Evolutionary conservation across 1,140 invertebrate genomes (phyloP), one percentile per base, ranked within the genome.

Genomic region (Babylonia areolata): DNA sequence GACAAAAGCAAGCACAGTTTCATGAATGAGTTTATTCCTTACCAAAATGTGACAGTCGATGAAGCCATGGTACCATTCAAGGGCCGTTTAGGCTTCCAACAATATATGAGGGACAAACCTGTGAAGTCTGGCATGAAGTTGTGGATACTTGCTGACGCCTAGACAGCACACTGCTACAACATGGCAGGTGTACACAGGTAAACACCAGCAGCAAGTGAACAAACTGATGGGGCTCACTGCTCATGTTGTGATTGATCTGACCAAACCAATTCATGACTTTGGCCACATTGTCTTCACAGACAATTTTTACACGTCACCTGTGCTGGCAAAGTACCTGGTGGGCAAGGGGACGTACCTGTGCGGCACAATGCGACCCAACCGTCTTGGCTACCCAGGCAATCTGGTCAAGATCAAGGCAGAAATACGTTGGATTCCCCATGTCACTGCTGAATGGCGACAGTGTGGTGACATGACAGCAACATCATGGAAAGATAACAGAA

Each of bases 241-340:
- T 81, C 88, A 90, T 79, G 91, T 93, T 75, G 93, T 94, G 5
- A 85, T 92, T 40, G 87, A 86, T 42, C 79, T 94, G 23, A 84
- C 93, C 33, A 28, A 90, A 77, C 89, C 86, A 5, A 90, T 93
- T 83, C 82, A 93, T 93, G 83, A 92, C 87, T 89, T 89, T 86
- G 92, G 92, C 12, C 93, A 94, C 42, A 92, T 91, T 33, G 23
- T 95, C 42, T 92, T 89, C 85, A 93, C 92, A 28, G 94, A 95
- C 87, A 95, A 95, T 90, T 95, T 90, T 91, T 94, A 95, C 86
- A 94, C 92, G 0, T 93, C 90, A 40, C 75, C 93, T 37, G 33
- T 82, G 35, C 85, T 95, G n/a, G 92, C 92, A 0, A 39, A 91
- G 69, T 89, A 90, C 85, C 88, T 95, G 35, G 87, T 93, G n/a